phyloP scores from a whole-genome alignment of 2,113 vertebrate genomes.

The Chloropsis hardwickii region DNA sequence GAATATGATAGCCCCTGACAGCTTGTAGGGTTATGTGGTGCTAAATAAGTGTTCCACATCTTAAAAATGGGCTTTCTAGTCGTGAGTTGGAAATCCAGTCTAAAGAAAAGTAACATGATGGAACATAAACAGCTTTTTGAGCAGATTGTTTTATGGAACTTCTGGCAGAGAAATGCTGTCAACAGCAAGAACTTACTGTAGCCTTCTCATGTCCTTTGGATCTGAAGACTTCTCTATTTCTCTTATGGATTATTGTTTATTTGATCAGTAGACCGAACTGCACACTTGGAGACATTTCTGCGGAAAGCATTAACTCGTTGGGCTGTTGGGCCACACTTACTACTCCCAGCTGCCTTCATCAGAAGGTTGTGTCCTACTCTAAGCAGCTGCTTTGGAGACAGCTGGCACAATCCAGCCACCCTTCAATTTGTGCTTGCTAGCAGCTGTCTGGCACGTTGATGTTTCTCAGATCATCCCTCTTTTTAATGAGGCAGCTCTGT shows the following conservation, averaged over 20 bases:
- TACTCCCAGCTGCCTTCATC: neutral
- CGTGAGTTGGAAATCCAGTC: neutral
- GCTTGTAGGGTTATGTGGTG: neutral
- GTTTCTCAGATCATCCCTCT: neutral
- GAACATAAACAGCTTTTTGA: neutral
- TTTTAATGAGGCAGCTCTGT: neutral
- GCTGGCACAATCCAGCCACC: neutral
- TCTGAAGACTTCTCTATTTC: neutral
- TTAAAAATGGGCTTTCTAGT: neutral
- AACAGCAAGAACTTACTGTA: neutral
- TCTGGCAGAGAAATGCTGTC: neutral
- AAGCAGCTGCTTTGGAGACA: neutral
- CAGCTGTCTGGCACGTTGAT: neutral
- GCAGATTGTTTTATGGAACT: neutral
- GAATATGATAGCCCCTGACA: neutral
- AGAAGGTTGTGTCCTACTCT: neutral
- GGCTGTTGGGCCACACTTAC: neutral
- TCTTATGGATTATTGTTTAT: neutral
- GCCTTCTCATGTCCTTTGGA: neutral
- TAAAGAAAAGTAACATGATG: neutral
- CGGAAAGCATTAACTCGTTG: neutral
- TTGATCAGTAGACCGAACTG: neutral
- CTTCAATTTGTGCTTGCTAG: neutral
- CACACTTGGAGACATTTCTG: neutral
- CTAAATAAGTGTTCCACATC: neutral